Evolutionary conservation across 1,140 invertebrate species (phyloP), one percentile per base, ranked within the genome.

Genomic region (Zaprionus inermis): DNA sequence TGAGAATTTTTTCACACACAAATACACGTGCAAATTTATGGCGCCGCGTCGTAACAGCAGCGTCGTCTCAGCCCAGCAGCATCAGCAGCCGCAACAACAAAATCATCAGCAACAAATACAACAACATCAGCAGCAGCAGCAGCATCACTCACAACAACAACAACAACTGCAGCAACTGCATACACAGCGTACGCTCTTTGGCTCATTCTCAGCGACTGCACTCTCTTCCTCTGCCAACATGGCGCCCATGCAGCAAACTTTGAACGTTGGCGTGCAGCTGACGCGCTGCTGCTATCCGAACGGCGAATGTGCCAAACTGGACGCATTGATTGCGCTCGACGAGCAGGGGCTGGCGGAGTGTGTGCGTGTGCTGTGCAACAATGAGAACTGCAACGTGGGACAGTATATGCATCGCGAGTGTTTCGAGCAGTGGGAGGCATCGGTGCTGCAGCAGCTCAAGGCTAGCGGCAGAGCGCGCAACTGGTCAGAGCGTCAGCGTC

Each of bases 321-420:
- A 95, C 73, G 91, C 93, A 3, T 90, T 95, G 1, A 97, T 97
- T 49, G 93, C 94, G 32, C 82, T 95, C 12, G 95, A 96, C 78
- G 95, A 97, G 68, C 93, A 96, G 10, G 95, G 97, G 60, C 93
- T 97, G 28, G 94, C 95, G 36, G 96, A 97, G 68, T 95, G 95
- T 30, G 95, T 98, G 55, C 96, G 96, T 91, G 97, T 99, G n/a
- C 94, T 96, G 46, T 99, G 98, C 94, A 98, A 98, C 94, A 99
- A 99, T 94, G 98, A 98, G 80, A 95, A 95, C 70, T 99, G 98
- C 93, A 93, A 94, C 49, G 93, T 95, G 76, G 97, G 98, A 20
- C 95, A 96, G 86, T 98, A 96, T 93, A 99, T 99, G 98, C 98
- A 99, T 93, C 95, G 96, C 70, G 96, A 97, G 84, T 99, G 98